These are phyloP conservation scores for Blera fallax DNA, from an alignment of 2,888 invertebrate species.

Conservation along the genomic window DNA sequence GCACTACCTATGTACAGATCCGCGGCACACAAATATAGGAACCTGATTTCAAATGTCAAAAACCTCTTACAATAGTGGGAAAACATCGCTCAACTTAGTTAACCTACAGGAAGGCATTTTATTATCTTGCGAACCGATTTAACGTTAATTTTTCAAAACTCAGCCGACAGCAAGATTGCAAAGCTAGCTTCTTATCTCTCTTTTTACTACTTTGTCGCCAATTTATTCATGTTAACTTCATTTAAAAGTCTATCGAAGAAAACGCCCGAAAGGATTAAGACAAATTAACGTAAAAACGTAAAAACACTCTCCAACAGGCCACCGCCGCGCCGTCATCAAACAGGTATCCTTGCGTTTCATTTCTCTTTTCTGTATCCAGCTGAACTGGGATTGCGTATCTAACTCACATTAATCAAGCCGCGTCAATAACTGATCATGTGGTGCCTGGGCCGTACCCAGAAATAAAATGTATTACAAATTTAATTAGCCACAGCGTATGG, in stretches of 20 bases:
- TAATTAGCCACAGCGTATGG: conserved; percentile 54
- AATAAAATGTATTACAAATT: conserved; percentile 64
- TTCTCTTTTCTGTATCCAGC: conserved; percentile 39
- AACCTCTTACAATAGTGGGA: too few species aligned
- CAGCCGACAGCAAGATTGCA: neutral
- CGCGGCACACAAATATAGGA: too few species aligned
- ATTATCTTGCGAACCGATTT: neutral
- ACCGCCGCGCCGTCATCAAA: conserved; percentile 22
- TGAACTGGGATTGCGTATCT: conserved; percentile 5
- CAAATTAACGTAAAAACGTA: conserved; percentile 36
- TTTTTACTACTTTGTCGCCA: conserved; percentile 47
- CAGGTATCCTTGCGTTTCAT: conserved; percentile 41
- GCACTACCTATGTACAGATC: too few species aligned
- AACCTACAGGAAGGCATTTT: neutral
- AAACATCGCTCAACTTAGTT: too few species aligned
- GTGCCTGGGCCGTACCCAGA: conserved; percentile 51
- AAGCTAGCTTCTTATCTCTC: conserved; percentile 28
- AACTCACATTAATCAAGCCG: conserved; percentile 61
- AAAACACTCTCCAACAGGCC: conserved; percentile 18
- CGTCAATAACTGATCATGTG: conserved; percentile 62
- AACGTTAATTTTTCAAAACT: conserved; percentile 7
- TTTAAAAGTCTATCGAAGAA: conserved; percentile 24
- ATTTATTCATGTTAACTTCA: conserved; percentile 43
- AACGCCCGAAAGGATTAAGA: conserved; percentile 46
- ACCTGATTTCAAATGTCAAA: too few species aligned